Base-by-base conservation (phyloP, 2,888 invertebrate genomes). In the Drosophila anomalipes region DNA sequence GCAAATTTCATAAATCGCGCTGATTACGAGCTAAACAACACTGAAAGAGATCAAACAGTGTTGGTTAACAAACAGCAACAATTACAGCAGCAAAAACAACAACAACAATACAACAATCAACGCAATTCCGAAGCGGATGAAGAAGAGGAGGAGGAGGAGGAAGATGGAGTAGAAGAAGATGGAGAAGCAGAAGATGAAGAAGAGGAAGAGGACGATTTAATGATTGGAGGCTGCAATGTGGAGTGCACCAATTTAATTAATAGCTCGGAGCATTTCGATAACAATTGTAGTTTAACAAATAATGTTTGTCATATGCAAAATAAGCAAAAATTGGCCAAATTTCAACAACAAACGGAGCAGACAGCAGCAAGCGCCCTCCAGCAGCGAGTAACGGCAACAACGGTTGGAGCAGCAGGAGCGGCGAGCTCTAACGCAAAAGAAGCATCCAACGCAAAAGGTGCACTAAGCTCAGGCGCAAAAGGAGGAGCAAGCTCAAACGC, bases 201-300 rank as follows among this genome's bases (percentile, higher is more conserved):
- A 4, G 86, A 82, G 12, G 86, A 84, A 12, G 85, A 86, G 10
- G 86, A 90, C 16, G 93, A 93, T 66, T 16, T 47, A 47, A 87
- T 92, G 81, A 86, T 91, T 74, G 60, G 90, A 74, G 91, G 86
- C 72, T 86, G 82, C 68, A 90, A 90, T 88, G 91, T 92, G 68
- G 93, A 93, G 80, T 89, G 91, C 72, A 88, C 91, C 58, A 92
- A 92, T 81, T 87, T 93, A 67, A 93, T 92, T 76, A 91, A 81
- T 66, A 89, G 78, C 65, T 28, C 30, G 22, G 83, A 83, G 63
- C 79, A 72, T 53, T 47, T 47, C 26, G 47, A 47, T 47, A 22
- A 35, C 14, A 79, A 70, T 56, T 61, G 65, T 60, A 70, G 75
- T 59, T 70, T 64, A 53, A 58, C 67, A 32, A 70, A 63, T 37